Conservation (phyloP, 2,888 invertebrate genomes). For the Nymphalis polychloros region DNA sequence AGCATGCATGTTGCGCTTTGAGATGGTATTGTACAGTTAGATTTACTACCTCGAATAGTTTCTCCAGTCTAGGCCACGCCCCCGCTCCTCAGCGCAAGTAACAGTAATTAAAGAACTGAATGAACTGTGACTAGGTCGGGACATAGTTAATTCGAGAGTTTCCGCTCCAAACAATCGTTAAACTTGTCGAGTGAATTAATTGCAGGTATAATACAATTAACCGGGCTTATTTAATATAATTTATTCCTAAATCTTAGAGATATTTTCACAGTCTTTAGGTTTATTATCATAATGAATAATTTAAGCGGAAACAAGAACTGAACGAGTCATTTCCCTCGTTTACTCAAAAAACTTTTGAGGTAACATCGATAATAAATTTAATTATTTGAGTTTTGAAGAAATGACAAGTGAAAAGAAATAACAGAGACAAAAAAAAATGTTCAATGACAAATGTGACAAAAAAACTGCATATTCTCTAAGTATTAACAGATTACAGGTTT, state of each 20-base stretch:
- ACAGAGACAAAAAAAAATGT: no score
- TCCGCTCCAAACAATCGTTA: conserved; percentile 39
- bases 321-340: no score
- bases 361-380: no score
- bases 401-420: no score
- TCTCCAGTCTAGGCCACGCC: conserved; percentile 52
- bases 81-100: conserved; percentile 50
- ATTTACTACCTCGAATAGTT: conserved; percentile 77
- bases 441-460: no score
- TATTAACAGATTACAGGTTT: no score
- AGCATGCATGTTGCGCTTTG: conserved; percentile 74
- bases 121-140: conserved; percentile 54
- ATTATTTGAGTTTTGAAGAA: no score
- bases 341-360: no score
- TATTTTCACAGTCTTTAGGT: conserved; percentile 20
- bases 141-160: conserved; percentile 47
- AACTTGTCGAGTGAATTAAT: conserved; percentile 38
- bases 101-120: conserved; percentile 70
- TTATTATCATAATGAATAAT: conserved; percentile 25
- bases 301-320: conserved; percentile 14
- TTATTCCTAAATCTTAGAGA: conserved; percentile 21
- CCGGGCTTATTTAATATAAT: conserved; percentile 24
- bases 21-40: conserved; percentile 61
- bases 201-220: conserved; percentile 35
- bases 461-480: no score